Evolutionary conservation across 2,113 vertebrate species (phyloP).

Genomic region (Tragelaphus buxtoni): DNA sequence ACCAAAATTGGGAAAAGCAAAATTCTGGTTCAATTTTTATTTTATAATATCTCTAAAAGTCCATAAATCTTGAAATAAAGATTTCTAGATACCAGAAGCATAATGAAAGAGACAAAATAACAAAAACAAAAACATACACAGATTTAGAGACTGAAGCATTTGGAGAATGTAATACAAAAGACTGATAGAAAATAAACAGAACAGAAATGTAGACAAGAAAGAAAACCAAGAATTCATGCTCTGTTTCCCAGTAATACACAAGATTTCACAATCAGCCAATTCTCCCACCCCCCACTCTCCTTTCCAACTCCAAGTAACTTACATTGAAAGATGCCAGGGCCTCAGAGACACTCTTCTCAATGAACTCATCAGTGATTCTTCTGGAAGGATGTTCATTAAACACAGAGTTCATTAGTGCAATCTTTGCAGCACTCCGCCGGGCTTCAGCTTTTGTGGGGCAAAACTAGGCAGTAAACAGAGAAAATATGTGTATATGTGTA

Average conservation of each 20-base stretch:
- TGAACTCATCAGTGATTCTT: conserved; percentile 95
- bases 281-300: not conserved
- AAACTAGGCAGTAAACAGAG: conserved; percentile 83
- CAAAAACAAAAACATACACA: not conserved
- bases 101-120: conserved; percentile 10
- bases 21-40: conserved; percentile 17
- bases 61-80: not conserved
- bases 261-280: not conserved
- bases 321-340: conserved; percentile 96
- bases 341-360: conserved; percentile 97
- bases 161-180: not conserved
- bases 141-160: conserved; percentile 6
- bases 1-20: not conserved
- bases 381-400: conserved; percentile 98
- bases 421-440: conserved; percentile 94
- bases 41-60: conserved; percentile 15
- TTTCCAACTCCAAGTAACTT: conserved; percentile 67
- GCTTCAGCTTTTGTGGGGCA: conserved; percentile 98
- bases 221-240: not conserved
- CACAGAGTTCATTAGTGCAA: conserved; percentile 97
- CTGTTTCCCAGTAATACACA: not conserved
- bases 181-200: not conserved
- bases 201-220: not conserved
- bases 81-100: conserved; percentile 37
- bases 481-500: not conserved